These are phyloP conservation scores for Rhynchopsitta pachyrhyncha DNA, from an alignment of 2,113 vertebrate genomes.

Conservation along the genomic window DNA sequence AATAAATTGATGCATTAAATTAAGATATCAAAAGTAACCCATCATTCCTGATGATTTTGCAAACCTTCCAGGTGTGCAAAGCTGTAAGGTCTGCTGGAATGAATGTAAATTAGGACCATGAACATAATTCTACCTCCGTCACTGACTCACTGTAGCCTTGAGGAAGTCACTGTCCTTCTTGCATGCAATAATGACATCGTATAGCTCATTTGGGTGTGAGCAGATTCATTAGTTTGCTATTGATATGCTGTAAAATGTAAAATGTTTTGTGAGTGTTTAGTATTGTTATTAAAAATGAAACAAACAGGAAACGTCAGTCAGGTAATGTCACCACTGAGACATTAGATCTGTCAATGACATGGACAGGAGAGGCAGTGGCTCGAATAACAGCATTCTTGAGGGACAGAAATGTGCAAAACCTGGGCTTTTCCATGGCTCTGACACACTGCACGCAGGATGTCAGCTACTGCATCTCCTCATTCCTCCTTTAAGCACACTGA, in stretches of 20 bases:
- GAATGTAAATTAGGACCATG: not conserved
- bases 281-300: slow-evolving; percentile 45
- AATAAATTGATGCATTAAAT: not conserved
- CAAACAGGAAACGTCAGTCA: slow-evolving; percentile 55
- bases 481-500: not conserved
- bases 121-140: not conserved
- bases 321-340: slow-evolving; percentile 11
- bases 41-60: not conserved
- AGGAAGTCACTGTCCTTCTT: slow-evolving; percentile 21
- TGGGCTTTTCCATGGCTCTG: not conserved
- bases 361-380: not conserved
- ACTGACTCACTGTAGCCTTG: slow-evolving; percentile 22
- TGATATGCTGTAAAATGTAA: slow-evolving; percentile 39
- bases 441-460: not conserved
- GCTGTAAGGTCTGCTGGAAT: not conserved
- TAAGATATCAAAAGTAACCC: not conserved
- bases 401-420: not conserved
- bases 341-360: not conserved
- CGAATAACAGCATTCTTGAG: not conserved
- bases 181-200: not conserved
- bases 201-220: slow-evolving; percentile 39
- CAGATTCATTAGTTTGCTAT: slow-evolving; percentile 39
- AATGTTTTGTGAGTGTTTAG: slow-evolving; percentile 26
- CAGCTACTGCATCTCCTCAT: not conserved
- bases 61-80: not conserved